A percentile compares a stretch with the other conserved stretches of the same genome.
Conservation (phyloP, 1,140 invertebrate genomes). For the Drosophila navojoa region DNA sequence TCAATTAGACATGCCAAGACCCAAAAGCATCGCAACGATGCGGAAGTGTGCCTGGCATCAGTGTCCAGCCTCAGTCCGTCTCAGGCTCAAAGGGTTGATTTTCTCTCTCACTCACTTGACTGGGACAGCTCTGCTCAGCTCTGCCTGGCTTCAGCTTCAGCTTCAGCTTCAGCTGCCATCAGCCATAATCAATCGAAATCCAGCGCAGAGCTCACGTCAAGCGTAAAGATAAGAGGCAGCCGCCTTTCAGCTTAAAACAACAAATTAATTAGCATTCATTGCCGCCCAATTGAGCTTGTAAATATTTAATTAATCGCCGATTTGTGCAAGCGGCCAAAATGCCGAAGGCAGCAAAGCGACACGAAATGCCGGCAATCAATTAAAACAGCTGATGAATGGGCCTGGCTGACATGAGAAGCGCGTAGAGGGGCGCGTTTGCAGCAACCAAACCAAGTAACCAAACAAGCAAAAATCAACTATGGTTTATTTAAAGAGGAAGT, state of each 20-base stretch:
- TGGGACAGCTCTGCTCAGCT: neutral
- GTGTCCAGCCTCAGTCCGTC: neutral
- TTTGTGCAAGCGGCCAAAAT: constrained; percentile 46
- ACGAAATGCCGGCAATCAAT: constrained; percentile 58
- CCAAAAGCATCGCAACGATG: constrained; percentile 12
- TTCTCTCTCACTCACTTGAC: constrained; percentile 32
- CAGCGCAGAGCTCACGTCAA: constrained; percentile 29
- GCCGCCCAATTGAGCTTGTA: constrained; percentile 75
- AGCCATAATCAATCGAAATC: constrained; percentile 54
- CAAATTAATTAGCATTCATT: constrained; percentile 78
- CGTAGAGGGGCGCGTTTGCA: neutral
- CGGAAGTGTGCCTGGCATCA: constrained; percentile 39
- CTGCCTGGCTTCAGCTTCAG: too few species aligned
- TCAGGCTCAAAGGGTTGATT: constrained; percentile 48
- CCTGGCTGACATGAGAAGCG: neutral
- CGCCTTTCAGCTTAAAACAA: constrained; percentile 49
- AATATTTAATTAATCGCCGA: constrained; percentile 78
- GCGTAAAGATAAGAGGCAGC: constrained; percentile 66
- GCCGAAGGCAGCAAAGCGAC: constrained; percentile 15
- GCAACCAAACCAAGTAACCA: too few species aligned
- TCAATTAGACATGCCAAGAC: constrained; percentile 70
- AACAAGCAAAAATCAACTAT: neutral
- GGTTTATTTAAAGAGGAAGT: neutral
- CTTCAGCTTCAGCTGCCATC: constrained; percentile 1
- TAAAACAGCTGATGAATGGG: constrained; percentile 61